Evolutionary conservation across 2,113 vertebrate genomes (phyloP).

Genomic region (Dolichotis patagonum): DNA sequence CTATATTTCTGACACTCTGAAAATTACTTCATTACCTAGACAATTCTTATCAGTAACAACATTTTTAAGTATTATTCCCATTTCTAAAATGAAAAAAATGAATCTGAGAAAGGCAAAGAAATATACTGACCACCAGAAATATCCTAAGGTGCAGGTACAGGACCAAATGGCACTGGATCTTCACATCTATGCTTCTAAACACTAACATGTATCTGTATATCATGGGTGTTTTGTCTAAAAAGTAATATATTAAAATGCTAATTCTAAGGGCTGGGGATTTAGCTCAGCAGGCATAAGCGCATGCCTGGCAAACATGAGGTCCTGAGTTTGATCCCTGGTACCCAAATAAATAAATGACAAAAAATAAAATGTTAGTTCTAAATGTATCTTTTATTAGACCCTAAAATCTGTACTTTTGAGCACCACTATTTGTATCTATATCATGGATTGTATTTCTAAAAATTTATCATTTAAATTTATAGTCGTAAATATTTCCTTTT

Average conservation of each 20-base stretch:
- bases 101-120: background rate
- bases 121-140: too few relatives aligned
- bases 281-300: too few relatives aligned
- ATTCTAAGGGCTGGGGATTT: too few relatives aligned
- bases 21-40: background rate
- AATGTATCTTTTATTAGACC: background rate
- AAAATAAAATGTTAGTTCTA: background rate
- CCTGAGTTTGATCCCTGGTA: too few relatives aligned
- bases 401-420: background rate
- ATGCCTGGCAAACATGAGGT: too few relatives aligned
- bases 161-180: background rate
- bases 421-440: background rate
- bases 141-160: background rate
- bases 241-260: background rate
- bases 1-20: background rate
- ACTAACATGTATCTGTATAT: background rate
- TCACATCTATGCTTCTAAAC: background rate
- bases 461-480: background rate
- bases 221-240: background rate
- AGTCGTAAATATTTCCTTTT: background rate
- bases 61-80: background rate
- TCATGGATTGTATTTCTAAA: background rate
- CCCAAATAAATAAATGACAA: too few relatives aligned
- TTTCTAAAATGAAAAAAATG: background rate
- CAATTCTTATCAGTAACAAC: background rate